Conservation (phyloP, 2,113 vertebrate genomes). For the Trichechus manatus region DNA sequence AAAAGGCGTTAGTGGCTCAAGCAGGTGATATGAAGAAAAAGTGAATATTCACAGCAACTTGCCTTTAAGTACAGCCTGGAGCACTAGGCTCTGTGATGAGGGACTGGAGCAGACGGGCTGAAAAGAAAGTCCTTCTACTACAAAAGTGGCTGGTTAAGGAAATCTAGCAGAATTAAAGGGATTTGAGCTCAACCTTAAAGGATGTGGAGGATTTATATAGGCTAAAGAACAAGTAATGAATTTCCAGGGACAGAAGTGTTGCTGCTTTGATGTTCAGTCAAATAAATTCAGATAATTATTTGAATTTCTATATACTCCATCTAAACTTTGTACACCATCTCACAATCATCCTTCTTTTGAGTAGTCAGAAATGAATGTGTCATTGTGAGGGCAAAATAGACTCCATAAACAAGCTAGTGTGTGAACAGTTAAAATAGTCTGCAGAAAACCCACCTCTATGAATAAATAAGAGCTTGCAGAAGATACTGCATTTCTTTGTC, state of each 20-base stretch:
- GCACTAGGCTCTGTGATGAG: background rate
- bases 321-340: background rate
- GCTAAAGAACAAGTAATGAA: background rate
- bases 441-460: background rate
- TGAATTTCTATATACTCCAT: background rate
- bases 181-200: background rate
- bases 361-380: background rate
- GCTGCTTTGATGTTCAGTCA: background rate
- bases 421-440: background rate
- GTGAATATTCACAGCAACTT: background rate
- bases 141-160: background rate
- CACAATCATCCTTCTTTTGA: background rate
- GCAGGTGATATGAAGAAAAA: background rate
- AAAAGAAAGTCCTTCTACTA: background rate
- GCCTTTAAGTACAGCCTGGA: background rate
- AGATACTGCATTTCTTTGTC: slow-evolving; percentile 9
- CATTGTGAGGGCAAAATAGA: background rate
- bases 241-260: background rate
- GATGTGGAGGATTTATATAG: background rate
- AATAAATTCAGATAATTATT: background rate
- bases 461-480: slow-evolving; percentile 11
- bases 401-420: background rate
- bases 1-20: background rate
- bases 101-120: background rate
- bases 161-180: background rate